Evolutionary conservation across 2,797 vertebrate genomes (phyloP).

Genomic region (Sebastes umbrosus): DNA sequence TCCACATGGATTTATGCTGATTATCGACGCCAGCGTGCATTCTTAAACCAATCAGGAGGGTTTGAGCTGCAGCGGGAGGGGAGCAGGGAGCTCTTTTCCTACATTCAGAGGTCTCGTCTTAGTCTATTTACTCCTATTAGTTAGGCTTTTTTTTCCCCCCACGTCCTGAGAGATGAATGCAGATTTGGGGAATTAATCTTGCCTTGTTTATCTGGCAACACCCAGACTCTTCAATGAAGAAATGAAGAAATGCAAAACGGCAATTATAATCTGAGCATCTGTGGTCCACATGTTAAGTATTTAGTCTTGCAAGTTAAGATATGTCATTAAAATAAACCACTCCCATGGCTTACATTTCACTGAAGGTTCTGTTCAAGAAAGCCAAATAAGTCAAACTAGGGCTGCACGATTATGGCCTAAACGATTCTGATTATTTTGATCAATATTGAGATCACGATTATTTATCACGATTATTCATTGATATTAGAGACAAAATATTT

Average conservation of each 20-base stretch:
- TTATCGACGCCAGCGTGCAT: conserved; percentile 54
- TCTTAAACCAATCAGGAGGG: conserved; percentile 61
- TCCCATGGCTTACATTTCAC: background rate
- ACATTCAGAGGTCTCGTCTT: conserved; percentile 33
- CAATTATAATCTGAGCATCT: background rate
- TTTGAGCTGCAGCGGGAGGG: conserved; percentile 50
- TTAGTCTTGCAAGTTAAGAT: background rate
- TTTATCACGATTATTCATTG: too few species aligned
- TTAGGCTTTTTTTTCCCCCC: background rate
- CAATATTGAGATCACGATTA: too few species aligned
- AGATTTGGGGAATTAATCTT: conserved; percentile 49
- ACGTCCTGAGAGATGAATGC: conserved; percentile 32
- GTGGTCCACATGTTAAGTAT: background rate
- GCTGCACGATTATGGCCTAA: too few species aligned
- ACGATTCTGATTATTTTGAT: too few species aligned
- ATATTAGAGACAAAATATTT: too few species aligned
- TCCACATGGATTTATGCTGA: conserved; percentile 69
- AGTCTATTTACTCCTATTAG: conserved; percentile 53
- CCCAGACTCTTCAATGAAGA: conserved; percentile 12
- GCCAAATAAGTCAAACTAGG: background rate
- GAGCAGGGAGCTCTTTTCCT: conserved; percentile 11
- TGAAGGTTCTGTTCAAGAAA: background rate
- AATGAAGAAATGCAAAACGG: background rate
- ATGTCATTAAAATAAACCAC: background rate
- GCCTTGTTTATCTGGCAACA: conserved; percentile 51